Base-by-base conservation (phyloP, 2,888 invertebrate species). In the Microdon myrmicae region DNA sequence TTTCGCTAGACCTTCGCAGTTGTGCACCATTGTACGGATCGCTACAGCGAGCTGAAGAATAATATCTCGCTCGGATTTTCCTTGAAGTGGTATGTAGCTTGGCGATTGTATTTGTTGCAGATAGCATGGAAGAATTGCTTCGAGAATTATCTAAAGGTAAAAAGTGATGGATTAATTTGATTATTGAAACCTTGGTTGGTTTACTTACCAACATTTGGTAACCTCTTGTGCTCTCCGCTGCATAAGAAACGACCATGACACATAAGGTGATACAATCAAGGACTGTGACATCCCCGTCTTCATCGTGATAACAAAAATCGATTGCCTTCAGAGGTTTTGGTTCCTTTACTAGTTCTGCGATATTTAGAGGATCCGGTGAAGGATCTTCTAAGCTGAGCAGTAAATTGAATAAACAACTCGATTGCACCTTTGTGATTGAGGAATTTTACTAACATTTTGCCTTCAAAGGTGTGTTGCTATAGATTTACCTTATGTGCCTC, bases 251-350 rank as follows among this genome's bases (percentile, higher is more conserved):
- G 0, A 99, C 98, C 87, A 99, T 98, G 0, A 99, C 96, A 77
- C 98, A 98, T 47, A 98, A 86, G n/a, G 96, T 96, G 74, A 99
- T 94, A 71, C 96, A 96, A 77, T 99, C 98, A 60, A 98, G 82
- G 4, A 99, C 92, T 6, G 93, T 94, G 43, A 98, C 96, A 84
- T 95, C 94, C 78, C 97, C 97, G 41, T 95, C 91, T 75, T 99
- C 98, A 76, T 98, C 97, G 69, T 96, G 91, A 78, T 99, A 99
- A 79, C 99, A 99, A 80, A 99, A 97, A 81, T 99, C 99, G 43
- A 97, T 90, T 0, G 97, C 94, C 76, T 94, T 92, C 9, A 96
- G 81, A 0, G 94, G 94, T 71, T 93, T 93, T 10, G 92, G 92
- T 73, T 90, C 95, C 77, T 95, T 96, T 1, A 94, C 93, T 10